Conservation (phyloP, 2,888 invertebrate species). For the Strigamia maritima region DNA sequence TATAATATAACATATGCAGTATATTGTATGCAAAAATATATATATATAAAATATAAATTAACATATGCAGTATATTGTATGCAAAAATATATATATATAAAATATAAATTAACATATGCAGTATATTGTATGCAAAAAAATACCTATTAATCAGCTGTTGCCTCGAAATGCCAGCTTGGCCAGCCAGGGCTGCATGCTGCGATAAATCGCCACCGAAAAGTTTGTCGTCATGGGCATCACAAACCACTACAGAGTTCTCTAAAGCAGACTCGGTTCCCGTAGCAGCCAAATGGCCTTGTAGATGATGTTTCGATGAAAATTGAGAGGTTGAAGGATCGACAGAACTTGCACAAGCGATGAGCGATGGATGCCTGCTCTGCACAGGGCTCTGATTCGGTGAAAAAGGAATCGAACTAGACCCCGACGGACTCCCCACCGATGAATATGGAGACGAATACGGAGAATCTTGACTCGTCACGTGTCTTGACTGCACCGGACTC, state of each 20-base stretch:
- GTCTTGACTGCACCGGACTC: conserved; percentile 42
- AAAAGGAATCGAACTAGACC: conserved; percentile 43
- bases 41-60: too few relatives aligned
- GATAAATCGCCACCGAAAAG: conserved; percentile 47
- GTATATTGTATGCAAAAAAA: too few relatives aligned
- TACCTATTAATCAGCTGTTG: conserved; percentile 81
- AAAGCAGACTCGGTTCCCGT: neutral
- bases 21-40: too few relatives aligned
- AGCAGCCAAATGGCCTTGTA: neutral
- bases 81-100: too few relatives aligned
- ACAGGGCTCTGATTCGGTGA: conserved; percentile 43
- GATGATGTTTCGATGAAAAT: conserved; percentile 19
- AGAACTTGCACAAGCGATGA: neutral
- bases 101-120: too few relatives aligned
- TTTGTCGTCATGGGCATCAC: conserved; percentile 44
- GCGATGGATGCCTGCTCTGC: conserved; percentile 41
- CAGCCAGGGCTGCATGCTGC: conserved; percentile 57
- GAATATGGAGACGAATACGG: conserved; percentile 43
- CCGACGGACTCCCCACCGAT: conserved; percentile 42
- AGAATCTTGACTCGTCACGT: conserved; percentile 42
- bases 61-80: too few relatives aligned
- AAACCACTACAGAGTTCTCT: conserved; percentile 29
- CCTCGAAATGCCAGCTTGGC: conserved; percentile 74
- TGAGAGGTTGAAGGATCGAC: conserved; percentile 1
- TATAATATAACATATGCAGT: too few relatives aligned